Conservation (phyloP, 2,797 vertebrate species). For the Crocodylus rhombifer region DNA sequence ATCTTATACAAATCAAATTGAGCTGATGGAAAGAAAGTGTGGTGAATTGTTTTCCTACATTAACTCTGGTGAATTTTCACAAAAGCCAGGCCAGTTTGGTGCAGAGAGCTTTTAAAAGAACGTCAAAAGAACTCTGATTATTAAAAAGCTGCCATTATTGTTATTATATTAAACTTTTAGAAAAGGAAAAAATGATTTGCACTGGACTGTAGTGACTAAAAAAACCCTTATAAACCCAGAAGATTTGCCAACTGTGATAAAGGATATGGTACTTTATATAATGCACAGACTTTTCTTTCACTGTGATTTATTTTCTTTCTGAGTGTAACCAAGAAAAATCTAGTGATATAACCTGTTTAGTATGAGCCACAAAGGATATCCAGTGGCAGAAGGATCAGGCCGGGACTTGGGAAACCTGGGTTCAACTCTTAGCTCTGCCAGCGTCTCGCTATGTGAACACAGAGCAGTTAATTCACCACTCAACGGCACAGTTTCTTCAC, state of each 20-base stretch:
- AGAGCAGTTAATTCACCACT: neutral
- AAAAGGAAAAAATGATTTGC: neutral
- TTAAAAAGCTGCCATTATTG: neutral
- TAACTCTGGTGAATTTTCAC: neutral
- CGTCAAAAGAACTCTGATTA: neutral
- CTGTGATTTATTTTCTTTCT: neutral
- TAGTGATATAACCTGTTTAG: neutral
- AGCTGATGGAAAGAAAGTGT: neutral
- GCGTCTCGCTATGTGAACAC: neutral
- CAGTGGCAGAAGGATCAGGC: neutral
- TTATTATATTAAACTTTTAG: neutral
- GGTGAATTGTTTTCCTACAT: constrained; percentile 15
- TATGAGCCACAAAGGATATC: neutral
- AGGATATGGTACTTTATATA: neutral
- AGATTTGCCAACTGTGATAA: neutral
- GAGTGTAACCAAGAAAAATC: neutral
- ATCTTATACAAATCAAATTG: neutral
- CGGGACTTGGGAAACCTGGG: neutral
- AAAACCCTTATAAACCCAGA: neutral
- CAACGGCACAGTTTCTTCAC: neutral
- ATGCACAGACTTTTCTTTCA: neutral
- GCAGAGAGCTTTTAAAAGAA: neutral
- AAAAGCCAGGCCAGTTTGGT: neutral
- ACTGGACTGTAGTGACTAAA: neutral
- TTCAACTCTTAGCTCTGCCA: neutral